A percentile compares a stretch with the other conserved stretches of the same genome.
Conservation (phyloP, 2,113 vertebrate genomes). For the Nyctereutes procyonoides region DNA sequence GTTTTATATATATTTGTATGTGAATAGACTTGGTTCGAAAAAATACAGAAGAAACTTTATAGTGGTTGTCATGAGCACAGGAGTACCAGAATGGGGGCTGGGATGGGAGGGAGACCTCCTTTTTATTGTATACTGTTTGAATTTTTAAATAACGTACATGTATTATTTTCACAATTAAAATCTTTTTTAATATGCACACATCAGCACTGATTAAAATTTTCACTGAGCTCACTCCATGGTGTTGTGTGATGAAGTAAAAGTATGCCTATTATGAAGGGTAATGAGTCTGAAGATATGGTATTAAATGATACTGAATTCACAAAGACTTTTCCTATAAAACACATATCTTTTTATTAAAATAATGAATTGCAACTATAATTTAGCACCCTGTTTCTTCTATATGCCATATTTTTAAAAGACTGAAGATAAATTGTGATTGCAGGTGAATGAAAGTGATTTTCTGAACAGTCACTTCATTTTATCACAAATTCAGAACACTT, state of each 20-base stretch:
- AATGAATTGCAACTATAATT: constrained; percentile 22
- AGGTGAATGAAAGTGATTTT: constrained; percentile 16
- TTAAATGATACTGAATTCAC: constrained; percentile 57
- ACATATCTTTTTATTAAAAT: constrained; percentile 42
- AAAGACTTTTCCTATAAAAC: constrained; percentile 24
- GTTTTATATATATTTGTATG: neutral
- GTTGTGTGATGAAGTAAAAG: constrained; percentile 27
- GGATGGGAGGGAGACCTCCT: neutral
- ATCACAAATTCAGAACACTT: neutral
- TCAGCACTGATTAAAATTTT: constrained; percentile 31
- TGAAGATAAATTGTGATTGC: constrained; percentile 2
- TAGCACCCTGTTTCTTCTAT: neutral
- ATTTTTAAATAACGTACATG: constrained; percentile 13
- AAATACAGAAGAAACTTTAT: constrained; percentile 28
- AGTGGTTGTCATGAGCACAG: neutral
- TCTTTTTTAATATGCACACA: constrained; percentile 45
- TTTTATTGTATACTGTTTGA: constrained; percentile 16
- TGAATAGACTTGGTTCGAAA: constrained; percentile 40
- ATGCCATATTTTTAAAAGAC: constrained; percentile 28
- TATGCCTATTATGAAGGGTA: neutral
- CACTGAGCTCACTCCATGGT: neutral
- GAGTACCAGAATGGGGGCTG: neutral
- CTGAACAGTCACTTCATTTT: neutral
- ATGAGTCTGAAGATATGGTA: neutral
- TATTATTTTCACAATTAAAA: constrained; percentile 61